Base-by-base conservation (phyloP, 2,888 invertebrate genomes). In the Caenorhabditis afra region DNA sequence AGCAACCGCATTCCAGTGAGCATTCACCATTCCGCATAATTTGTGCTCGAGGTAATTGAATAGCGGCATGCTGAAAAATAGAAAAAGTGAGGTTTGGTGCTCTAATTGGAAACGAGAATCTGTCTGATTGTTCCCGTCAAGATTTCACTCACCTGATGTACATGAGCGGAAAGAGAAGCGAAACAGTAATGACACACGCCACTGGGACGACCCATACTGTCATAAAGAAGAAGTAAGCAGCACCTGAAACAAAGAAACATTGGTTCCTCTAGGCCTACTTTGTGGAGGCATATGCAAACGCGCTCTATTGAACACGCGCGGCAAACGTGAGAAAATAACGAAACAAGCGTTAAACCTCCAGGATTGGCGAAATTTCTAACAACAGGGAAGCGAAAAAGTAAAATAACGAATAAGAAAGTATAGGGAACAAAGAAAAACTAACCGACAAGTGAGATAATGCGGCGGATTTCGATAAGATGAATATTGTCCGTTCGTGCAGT, bases 1-100 rank as follows among this genome's bases (percentile, higher is more conserved):
- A 10, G 87, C 84, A 1, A 81, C 81, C 1, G 87, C 80, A 16
- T 84, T 85, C 89, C 89, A 89, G 57, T 88, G 88, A 22, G 88
- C 88, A 73, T 89, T 89, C 52, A 89, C 89, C 81, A 89, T 80
- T 22, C 75, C 81, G 61, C 89, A 89, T 23, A 89, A 71, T 44
- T 79, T 70, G 71, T 88, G 85, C 79, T 89, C 89, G 45, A 87
- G 64, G 58, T 78, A 78, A 74, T 85, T 87, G 82, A 87, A 87
- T 45, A 83, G 47, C 18, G 71, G 64, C 75, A 81, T 81, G 49
- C 88, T 88, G 77, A 70, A 87, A 75, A 59, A 58, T 12, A 16
- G 20, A 7, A 29, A 37, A 64, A 39, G 37, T 47, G 37, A 53
- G 18, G 44, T 41, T 58, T 55, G 49, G 57, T 57, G 57, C 18